Conservation (phyloP, 2,888 invertebrate genomes). For the Chaitophorus viminalis region DNA sequence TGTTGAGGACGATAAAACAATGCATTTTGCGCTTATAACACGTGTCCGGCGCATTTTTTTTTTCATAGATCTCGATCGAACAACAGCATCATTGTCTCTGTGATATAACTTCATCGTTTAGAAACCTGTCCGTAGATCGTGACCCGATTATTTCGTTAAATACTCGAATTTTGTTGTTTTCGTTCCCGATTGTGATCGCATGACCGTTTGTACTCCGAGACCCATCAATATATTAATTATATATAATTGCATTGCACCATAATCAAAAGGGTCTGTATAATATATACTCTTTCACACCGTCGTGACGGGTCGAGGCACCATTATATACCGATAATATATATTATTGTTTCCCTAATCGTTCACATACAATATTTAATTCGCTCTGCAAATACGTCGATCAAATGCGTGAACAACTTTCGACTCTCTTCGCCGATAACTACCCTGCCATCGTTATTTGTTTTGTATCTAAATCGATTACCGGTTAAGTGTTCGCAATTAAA, state of each 20-base stretch:
- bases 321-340: background rate
- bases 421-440: background rate
- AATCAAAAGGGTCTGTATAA: background rate
- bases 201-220: background rate
- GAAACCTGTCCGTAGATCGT: too few species aligned
- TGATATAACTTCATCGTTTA: too few species aligned
- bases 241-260: background rate
- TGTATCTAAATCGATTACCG: slow-evolving; percentile 18
- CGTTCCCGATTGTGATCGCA: too few species aligned
- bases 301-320: background rate
- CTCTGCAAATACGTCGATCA: slow-evolving; percentile 25
- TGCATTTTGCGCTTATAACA: too few species aligned
- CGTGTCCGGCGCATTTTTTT: too few species aligned
- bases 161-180: too few species aligned
- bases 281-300: too few species aligned
- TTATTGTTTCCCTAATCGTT: slow-evolving; percentile 16
- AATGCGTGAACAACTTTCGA: slow-evolving; percentile 35
- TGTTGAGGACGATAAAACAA: too few species aligned
- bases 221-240: background rate
- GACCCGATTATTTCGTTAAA: too few species aligned
- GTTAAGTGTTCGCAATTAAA: slow-evolving; percentile 14
- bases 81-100: too few species aligned
- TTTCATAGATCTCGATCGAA: too few species aligned
- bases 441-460: background rate
- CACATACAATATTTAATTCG: slow-evolving; percentile 29